Conservation (phyloP, 2,888 invertebrate species). For the Micropterix aruncella region DNA sequence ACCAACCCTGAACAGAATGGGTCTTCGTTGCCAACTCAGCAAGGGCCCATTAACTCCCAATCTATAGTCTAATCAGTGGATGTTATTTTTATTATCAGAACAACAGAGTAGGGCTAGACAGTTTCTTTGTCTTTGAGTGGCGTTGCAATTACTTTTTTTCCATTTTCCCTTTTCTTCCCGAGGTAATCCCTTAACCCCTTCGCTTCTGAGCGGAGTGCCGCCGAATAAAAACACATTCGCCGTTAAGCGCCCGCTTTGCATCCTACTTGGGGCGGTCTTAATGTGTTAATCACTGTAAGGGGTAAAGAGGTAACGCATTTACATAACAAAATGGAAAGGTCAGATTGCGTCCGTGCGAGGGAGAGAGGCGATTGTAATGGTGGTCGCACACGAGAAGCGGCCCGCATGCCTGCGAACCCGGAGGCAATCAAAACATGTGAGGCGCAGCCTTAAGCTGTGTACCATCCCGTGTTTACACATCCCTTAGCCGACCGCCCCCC, state of each 20-base stretch:
- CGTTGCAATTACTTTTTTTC: too few species aligned
- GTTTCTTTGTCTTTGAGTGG: too few species aligned
- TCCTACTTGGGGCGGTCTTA: background rate
- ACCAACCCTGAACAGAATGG: too few species aligned
- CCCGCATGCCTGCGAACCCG: background rate
- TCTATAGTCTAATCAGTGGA: too few species aligned
- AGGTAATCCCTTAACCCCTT: too few species aligned
- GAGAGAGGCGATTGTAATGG: background rate
- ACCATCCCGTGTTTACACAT: background rate
- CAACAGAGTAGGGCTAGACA: too few species aligned
- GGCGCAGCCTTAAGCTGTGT: background rate
- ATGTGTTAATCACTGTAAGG: background rate
- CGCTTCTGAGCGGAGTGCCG: too few species aligned
- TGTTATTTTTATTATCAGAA: too few species aligned
- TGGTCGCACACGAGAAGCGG: background rate
- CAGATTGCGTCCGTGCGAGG: background rate
- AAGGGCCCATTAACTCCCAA: too few species aligned
- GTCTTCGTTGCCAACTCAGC: too few species aligned
- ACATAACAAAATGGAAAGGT: background rate
- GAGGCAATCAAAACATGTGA: background rate
- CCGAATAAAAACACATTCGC: background rate
- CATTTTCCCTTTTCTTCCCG: too few species aligned
- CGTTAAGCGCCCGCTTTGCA: background rate
- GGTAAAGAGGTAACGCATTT: background rate
- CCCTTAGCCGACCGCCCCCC: conserved; percentile 1